These are phyloP conservation scores for Cydia pomonella DNA, from an alignment of 1,140 invertebrate species.

Conservation along the genomic window DNA sequence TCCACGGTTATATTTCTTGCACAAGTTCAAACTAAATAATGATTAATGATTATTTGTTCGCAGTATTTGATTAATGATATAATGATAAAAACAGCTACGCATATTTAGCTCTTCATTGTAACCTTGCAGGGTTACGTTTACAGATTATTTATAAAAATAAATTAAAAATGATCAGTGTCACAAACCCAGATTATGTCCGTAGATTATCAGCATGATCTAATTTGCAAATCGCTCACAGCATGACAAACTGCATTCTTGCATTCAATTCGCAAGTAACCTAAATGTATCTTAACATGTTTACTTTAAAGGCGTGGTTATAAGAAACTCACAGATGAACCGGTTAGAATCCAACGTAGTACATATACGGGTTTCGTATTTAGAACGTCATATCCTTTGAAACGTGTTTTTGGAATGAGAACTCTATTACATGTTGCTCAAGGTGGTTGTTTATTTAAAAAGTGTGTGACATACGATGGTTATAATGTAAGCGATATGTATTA, in stretches of 20 bases:
- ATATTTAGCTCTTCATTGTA: no score
- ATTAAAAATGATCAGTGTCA: no score
- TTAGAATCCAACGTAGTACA: neutral
- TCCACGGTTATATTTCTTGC: no score
- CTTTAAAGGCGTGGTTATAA: neutral
- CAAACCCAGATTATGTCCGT: neutral
- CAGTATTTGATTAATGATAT: no score
- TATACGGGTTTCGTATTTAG: neutral
- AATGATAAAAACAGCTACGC: no score
- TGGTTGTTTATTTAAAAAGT: neutral
- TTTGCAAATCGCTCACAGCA: neutral
- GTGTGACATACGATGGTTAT: neutral
- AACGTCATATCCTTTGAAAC: neutral
- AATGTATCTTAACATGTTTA: neutral
- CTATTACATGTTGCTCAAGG: neutral
- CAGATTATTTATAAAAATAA: no score
- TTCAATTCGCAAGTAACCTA: neutral
- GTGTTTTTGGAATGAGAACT: neutral
- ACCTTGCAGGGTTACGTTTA: no score
- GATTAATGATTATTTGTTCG: no score
- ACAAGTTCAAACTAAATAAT: no score
- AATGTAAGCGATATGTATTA: neutral
- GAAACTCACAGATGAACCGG: neutral
- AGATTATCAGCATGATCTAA: neutral
- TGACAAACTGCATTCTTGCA: neutral